Evolutionary conservation across 2,113 vertebrate species (phyloP), one percentile per base, ranked within the genome.

Genomic region (Vidua macroura): DNA sequence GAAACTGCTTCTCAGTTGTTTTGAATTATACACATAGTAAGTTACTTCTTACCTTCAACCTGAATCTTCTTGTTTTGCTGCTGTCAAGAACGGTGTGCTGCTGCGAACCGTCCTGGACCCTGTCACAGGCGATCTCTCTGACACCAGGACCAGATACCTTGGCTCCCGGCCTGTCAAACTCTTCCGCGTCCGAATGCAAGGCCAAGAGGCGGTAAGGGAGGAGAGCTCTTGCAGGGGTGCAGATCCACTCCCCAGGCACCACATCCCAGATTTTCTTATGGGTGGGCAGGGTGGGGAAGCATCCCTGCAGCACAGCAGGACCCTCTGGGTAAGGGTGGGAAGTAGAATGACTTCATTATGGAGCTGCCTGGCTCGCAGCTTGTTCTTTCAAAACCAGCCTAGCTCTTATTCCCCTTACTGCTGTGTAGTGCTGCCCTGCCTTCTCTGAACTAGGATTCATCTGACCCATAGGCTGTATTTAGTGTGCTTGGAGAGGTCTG

Each of bases 101-200:
- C 97, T 99, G 86, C 97, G 99, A 90, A 99, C 99, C 0, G 99
- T 99, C 37, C 95, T 99, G 95, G 99, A 99, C 73, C 99, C 99
- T 11, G 99, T 99, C 46, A 99, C 99, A 0, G 99, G 99, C 0
- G 99, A 99, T 78, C 97, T 99, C 30, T 99, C 99, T 0, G 99
- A 99, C 51, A 99, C 99, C 67, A 98, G 99, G 69, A 99, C 99
- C 62, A 97, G 99, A 15, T 99, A 99, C 89, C 96, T 99, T 15
- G 99, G 99, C 5, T 99, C 99, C 3, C 98, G 99, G 60, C 99
- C 99, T 0, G 99, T 99, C 95, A 99, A 99, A 68, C 99, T 99
- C 75, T 99, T 99, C 94, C 98, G 99, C 70, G 99, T 99, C 90
- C 97, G 99, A 80, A 99, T 99, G 99, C 99, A 99, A 97, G 99